phyloP scores from a whole-genome alignment of 35 echinoderm and acorn worm species.

The Apostichopus californicus region DNA sequence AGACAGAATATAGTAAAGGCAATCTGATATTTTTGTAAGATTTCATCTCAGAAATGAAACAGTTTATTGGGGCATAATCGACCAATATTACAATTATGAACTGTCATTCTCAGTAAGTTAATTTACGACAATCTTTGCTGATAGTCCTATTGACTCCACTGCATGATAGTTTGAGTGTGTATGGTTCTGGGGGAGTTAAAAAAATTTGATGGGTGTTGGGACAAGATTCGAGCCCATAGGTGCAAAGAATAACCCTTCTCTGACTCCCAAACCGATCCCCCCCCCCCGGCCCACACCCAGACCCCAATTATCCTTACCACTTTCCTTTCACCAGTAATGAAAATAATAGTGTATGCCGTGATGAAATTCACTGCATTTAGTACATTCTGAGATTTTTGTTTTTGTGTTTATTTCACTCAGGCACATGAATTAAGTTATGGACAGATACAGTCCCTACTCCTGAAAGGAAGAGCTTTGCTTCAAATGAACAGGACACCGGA shows the following conservation, averaged over 20 bases:
- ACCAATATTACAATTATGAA: no score
- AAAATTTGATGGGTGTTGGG: neutral
- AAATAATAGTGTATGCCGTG: neutral
- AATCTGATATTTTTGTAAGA: neutral
- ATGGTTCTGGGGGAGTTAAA: neutral
- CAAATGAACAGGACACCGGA: conserved; percentile 86
- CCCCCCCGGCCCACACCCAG: neutral
- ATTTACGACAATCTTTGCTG: no score
- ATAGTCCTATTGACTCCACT: no score
- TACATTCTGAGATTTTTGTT: no score
- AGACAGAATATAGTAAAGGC: neutral
- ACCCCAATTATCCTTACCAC: neutral
- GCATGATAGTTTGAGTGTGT: no score
- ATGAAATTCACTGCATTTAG: no score
- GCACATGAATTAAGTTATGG: conserved; percentile 74
- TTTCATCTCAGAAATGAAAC: no score
- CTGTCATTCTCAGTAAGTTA: no score
- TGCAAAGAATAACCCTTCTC: neutral
- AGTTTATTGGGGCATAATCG: no score
- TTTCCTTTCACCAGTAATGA: no score
- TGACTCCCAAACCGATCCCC: neutral
- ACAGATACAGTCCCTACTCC: conserved; percentile 76
- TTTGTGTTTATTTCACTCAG: conserved; percentile 41
- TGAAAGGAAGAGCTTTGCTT: conserved; percentile 86
- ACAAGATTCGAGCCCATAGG: no score